Base-by-base conservation (phyloP, 2,113 vertebrate species). In the Tupaia tana region DNA sequence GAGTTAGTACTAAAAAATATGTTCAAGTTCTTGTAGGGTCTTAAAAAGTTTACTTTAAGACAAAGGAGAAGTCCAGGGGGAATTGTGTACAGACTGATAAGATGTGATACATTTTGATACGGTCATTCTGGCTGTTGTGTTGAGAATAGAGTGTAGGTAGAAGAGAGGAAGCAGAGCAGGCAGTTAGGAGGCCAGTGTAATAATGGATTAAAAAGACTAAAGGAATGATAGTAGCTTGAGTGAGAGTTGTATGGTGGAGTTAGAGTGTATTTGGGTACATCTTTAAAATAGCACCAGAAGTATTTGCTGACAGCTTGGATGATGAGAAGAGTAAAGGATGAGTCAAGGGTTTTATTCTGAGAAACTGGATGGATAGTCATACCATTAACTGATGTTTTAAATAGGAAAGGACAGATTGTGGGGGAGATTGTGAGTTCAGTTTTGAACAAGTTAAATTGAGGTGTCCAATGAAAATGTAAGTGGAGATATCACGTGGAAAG, bases 241-340 rank as follows among this genome's bases (percentile, higher is more conserved):
- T 73, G 54, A n/a, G 6, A 14, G 7, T 25, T 61, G 0, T n/a
- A 8, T 1, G 3, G 14, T 20, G 6, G 11, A 54, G 43, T 11
- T 77, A 7, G 54, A 63, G 70, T 63, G 29, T 6, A n/a, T 29
- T 85, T 11, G 54, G 59, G 18, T n/a, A 16, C 7, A 61, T 61
- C 56, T 79, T 89, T 59, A 91, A 43, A 56, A 24, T 14, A 81
- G 13, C 25, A 77, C 24, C 10, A 29, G 69, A 88, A 84, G 8
- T 52, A 64, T 54, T 61, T 54, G 9, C 24, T 75, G 56, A 43
- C 54, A 85, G 31, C 11, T 92, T 73, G 59, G 77, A 56, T 54
- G 19, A 54, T 24, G 54, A 16, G 22, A 90, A 7, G 58, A 88
- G 15, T n/a, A 13, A 91, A 69, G 20, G n/a, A 24, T 27, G 34